phyloP scores from a whole-genome alignment of 2,888 invertebrate species.

The Tinea trinotella region DNA sequence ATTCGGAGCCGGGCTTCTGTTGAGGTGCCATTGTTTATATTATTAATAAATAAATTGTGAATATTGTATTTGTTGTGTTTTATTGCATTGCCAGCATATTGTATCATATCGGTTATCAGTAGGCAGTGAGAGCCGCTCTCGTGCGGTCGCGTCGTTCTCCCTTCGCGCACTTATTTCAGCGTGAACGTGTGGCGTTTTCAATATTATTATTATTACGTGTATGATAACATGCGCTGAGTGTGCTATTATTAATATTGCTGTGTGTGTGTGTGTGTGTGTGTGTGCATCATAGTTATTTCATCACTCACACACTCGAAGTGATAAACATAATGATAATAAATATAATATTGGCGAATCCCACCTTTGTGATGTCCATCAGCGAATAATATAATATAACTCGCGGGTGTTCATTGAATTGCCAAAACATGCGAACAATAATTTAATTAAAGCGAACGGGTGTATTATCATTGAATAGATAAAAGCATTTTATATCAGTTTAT shows the following conservation, averaged over 20 bases:
- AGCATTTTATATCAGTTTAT: not conserved
- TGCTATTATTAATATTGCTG: too few species aligned
- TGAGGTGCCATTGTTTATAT: conserved; percentile 39
- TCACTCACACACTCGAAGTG: too few species aligned
- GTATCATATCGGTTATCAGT: not conserved
- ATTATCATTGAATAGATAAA: not conserved
- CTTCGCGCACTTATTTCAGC: too few species aligned
- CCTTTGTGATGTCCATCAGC: not conserved
- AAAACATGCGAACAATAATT: not conserved
- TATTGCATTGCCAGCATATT: too few species aligned
- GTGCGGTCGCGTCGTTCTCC: not conserved
- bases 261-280: too few species aligned
- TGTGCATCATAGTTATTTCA: too few species aligned
- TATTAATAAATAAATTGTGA: not conserved
- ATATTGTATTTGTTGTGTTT: not conserved
- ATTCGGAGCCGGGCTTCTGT: conserved; percentile 95
- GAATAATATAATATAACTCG: not conserved
- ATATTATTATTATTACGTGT: too few species aligned
- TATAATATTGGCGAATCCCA: too few species aligned
- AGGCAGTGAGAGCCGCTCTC: not conserved
- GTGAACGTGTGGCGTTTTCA: too few species aligned
- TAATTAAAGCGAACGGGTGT: not conserved
- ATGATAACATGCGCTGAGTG: too few species aligned
- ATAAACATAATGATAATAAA: too few species aligned
- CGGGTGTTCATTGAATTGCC: too few species aligned